Evolutionary conservation across 2,113 vertebrate species (phyloP).

Genomic region (Lasiurus cinereus): DNA sequence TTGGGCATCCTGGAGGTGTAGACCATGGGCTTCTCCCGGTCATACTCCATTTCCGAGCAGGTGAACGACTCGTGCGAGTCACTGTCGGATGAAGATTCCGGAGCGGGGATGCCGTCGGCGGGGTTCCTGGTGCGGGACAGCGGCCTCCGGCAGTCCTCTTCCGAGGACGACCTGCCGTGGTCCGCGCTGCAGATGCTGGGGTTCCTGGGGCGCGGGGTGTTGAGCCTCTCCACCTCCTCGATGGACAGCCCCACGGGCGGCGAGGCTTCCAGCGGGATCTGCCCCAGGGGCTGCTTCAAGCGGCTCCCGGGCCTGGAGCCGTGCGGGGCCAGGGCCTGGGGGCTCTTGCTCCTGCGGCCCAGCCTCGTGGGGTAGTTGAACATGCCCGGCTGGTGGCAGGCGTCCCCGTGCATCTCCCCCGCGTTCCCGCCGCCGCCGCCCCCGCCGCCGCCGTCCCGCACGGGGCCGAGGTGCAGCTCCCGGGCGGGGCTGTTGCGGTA

Average conservation of each 20-base stretch:
- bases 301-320: constrained; percentile 95
- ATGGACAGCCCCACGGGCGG: constrained; percentile 97
- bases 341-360: constrained; percentile 97
- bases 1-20: constrained; percentile 96
- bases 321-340: constrained; percentile 93
- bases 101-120: constrained; percentile 95
- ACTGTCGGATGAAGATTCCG: constrained; percentile 97
- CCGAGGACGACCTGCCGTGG: constrained; percentile 96
- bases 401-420: constrained; percentile 92
- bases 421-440: no score
- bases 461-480: constrained; percentile 92
- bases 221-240: constrained; percentile 98
- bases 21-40: constrained; percentile 93
- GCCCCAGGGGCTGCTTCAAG: constrained; percentile 95
- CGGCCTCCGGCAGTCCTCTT: constrained; percentile 95
- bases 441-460: constrained; percentile 88
- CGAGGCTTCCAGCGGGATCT: constrained; percentile 93
- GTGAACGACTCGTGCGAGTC: constrained; percentile 99
- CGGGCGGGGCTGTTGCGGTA: constrained; percentile 96
- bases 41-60: constrained; percentile 99
- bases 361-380: constrained; percentile 95
- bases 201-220: constrained; percentile 96
- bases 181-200: constrained; percentile 99
- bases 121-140: constrained; percentile 96
- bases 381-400: constrained; percentile 93